Base-by-base conservation (phyloP, 1,140 invertebrate species). In the Adoxophyes honmai region DNA sequence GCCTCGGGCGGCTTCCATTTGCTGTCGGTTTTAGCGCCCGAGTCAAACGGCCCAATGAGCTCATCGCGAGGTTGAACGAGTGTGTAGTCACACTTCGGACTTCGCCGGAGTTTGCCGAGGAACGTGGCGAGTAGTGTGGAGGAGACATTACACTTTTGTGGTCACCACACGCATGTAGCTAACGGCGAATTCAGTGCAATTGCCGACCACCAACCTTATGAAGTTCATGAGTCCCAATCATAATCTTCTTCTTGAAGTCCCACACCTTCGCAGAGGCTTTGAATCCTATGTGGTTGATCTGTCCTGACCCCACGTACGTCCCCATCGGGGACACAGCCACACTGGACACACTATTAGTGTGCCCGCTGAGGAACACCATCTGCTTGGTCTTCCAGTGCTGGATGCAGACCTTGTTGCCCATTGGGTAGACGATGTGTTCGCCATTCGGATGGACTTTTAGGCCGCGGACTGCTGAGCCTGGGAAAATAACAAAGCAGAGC, bases 201-300 rank as follows among this genome's bases (percentile, higher is more conserved):
- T 28, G 21, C 6, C 21, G 6, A 28, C n/a, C 21, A 28, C 21
- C 6, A 13, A 93, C 94, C 90, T 96, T 97, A 80, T 98, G 97
- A 8, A 96, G 87, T 79, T 95, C 93, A 80, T 97, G 93, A 52
- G 91, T 92, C 0, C 91, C 90, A 37, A 94, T 80, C 39, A 93
- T 78, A 33, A 81, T 88, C 59, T 90, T 91, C 36, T 89, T 90
- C 5, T 93, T 90, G 73, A 94, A 98, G 75, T 97, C 93, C 96
- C 97, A 98, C 11, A 98, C 79, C 64, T 97, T 96, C 0, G 96
- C 94, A 60, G 91, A 91, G 4, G 96, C 95, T 91, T 96, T 96
- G 77, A 97, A 98, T 4, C 96, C 97, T 78, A 96, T 95, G 71
- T 97, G 94, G 74, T 95, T 98, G 8, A 95, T 92, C 85, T 98